phyloP scores from a whole-genome alignment of 2,888 invertebrate species.

The Folsomia manolachei region DNA sequence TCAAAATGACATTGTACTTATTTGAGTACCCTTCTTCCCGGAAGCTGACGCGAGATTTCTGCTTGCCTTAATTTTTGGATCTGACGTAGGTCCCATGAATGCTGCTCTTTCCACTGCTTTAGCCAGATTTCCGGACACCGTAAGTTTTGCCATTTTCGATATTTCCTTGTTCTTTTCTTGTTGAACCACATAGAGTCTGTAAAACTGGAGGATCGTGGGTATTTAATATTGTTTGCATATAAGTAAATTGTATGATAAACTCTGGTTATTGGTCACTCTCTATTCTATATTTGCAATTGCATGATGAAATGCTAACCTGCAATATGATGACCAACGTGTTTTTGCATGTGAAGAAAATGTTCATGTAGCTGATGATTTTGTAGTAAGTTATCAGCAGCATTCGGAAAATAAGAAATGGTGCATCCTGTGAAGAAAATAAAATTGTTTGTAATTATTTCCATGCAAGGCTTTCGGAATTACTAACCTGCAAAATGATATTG shows the following conservation, averaged over 20 bases:
- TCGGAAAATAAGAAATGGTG: slow-evolving; percentile 81
- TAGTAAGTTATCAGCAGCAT: slow-evolving; percentile 82
- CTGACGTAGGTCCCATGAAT: slow-evolving; percentile 37
- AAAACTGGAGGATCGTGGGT: slow-evolving; percentile 82
- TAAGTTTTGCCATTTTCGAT: slow-evolving; percentile 39
- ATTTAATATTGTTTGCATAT: no score
- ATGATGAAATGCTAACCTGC: no score
- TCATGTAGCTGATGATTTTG: slow-evolving; percentile 88
- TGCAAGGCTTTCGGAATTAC: neutral
- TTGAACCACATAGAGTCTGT: slow-evolving; percentile 76
- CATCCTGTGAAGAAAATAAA: slow-evolving; percentile 59
- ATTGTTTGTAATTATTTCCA: neutral
- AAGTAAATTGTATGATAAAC: no score
- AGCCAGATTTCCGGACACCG: slow-evolving; percentile 45
- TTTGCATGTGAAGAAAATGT: slow-evolving; percentile 93
- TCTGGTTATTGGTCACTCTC: no score
- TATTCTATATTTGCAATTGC: no score
- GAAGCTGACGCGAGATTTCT: slow-evolving; percentile 24
- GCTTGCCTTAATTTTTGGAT: slow-evolving; percentile 23
- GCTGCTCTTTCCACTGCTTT: slow-evolving; percentile 48
- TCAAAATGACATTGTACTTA: no score
- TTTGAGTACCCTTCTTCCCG: no score
- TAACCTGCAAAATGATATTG: slow-evolving; percentile 72
- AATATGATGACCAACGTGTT: slow-evolving; percentile 82
- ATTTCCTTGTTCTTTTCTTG: slow-evolving; percentile 52